A percentile compares a stretch with the other conserved stretches of the same genome.
phyloP scores from a whole-genome alignment of 1,140 invertebrate species.

The Matsumurasca onukii region DNA sequence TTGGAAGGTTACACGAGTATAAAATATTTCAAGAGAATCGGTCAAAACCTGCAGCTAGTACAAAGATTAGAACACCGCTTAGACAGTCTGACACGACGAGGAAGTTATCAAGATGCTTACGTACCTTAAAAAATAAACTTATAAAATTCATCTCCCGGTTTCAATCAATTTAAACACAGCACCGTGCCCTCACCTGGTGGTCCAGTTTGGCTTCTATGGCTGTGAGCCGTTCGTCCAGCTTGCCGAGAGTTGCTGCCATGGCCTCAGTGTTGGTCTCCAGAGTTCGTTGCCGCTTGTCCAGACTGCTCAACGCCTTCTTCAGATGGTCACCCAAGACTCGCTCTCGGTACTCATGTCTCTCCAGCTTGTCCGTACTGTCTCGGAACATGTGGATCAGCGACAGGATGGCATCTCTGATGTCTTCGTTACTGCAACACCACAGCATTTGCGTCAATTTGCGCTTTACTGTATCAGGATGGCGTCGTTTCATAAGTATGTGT shows the following conservation, averaged over 20 bases:
- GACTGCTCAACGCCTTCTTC: slow-evolving; percentile 65
- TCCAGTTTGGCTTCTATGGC: slow-evolving; percentile 38
- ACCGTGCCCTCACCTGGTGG: slow-evolving; percentile 20
- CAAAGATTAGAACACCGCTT: too few species aligned
- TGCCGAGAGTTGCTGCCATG: slow-evolving; percentile 18
- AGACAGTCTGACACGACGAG: too few species aligned
- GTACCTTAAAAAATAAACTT: too few species aligned
- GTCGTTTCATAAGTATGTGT: too few species aligned
- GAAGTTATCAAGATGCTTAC: too few species aligned
- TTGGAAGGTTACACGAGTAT: too few species aligned
- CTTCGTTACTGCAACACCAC: slow-evolving; percentile 64
- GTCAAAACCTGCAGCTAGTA: too few species aligned
- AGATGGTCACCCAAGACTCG: slow-evolving; percentile 74
- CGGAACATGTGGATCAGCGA: slow-evolving; percentile 79
- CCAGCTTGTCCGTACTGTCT: slow-evolving; percentile 76
- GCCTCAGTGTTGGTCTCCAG: slow-evolving; percentile 51
- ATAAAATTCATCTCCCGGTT: too few species aligned
- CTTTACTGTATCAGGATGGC: too few species aligned
- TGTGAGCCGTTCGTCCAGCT: slow-evolving; percentile 38
- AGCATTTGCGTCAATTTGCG: too few species aligned
- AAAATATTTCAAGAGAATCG: too few species aligned
- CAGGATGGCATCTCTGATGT: slow-evolving; percentile 77
- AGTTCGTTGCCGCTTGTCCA: slow-evolving; percentile 71
- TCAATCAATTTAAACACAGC: too few species aligned
- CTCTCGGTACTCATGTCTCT: slow-evolving; percentile 80